Percentiles rank a stretch among this genome's conserved stretches.
phyloP scores from a whole-genome alignment of 1,140 invertebrate genomes.

The Brachionus asplanchnoidis region DNA sequence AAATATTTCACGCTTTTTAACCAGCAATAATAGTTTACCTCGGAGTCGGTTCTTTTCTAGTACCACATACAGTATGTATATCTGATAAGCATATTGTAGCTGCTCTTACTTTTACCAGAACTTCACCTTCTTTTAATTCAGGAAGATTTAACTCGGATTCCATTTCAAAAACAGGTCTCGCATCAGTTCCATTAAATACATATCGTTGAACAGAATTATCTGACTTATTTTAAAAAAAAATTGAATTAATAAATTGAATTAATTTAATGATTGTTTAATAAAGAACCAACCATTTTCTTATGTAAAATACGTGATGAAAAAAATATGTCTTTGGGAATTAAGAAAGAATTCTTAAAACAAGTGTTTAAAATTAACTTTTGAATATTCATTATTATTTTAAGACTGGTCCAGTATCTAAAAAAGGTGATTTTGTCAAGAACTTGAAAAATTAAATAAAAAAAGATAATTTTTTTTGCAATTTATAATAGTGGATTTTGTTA shows the following conservation, averaged over 20 bases:
- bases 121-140: conserved; percentile 1
- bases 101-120: neutral
- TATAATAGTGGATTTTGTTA: no score
- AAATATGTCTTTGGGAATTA: neutral
- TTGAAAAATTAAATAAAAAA: neutral
- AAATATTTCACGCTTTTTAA: neutral
- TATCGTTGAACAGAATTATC: neutral
- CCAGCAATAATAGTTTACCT: neutral
- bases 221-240: neutral
- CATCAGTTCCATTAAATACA: conserved; percentile 21
- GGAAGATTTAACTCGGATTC: neutral
- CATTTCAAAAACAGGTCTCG: conserved; percentile 2
- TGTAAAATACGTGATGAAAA: neutral
- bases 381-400: neutral
- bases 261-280: neutral
- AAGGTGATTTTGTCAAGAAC: neutral
- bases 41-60: conserved; percentile 33
- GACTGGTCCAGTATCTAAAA: neutral
- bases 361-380: neutral
- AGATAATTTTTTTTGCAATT: neutral
- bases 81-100: conserved; percentile 27
- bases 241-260: neutral
- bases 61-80: conserved; percentile 21
- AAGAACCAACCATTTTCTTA: neutral
- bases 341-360: neutral